phyloP scores from a whole-genome alignment of 2,888 invertebrate genomes.

The Dynastes maya region DNA sequence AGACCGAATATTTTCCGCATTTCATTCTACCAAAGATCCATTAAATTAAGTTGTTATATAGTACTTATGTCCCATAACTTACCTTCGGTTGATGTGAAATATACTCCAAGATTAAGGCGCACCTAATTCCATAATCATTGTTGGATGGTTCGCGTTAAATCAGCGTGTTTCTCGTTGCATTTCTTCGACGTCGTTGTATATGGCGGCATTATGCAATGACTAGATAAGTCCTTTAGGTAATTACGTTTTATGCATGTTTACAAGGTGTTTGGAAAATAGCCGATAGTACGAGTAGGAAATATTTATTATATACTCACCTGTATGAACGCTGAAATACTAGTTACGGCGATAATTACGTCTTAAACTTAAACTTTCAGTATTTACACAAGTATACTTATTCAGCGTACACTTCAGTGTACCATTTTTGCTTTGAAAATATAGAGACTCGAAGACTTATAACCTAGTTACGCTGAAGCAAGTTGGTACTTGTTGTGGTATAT shows the following conservation, averaged over 20 bases:
- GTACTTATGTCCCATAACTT: conserved; percentile 42
- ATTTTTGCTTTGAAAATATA: no score
- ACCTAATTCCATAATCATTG: conserved; percentile 50
- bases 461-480: no score
- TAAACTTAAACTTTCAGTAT: conserved; percentile 17
- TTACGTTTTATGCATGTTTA: conserved; percentile 44
- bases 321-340: conserved; percentile 6
- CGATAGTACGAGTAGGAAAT: conserved; percentile 18
- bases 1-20: conserved; percentile 39
- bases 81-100: conserved; percentile 45
- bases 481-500: no score
- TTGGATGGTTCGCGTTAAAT: conserved; percentile 50
- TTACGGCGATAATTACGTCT: conserved; percentile 16
- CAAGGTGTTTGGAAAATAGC: conserved; percentile 41
- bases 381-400: neutral
- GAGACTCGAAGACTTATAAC: no score
- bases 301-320: conserved; percentile 10
- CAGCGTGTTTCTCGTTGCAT: conserved; percentile 47
- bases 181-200: conserved; percentile 48
- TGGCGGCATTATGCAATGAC: conserved; percentile 49
- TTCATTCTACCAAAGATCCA: conserved; percentile 32
- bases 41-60: conserved; percentile 46
- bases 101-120: conserved; percentile 42
- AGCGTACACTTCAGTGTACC: no score
- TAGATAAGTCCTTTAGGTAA: conserved; percentile 42